Base-by-base conservation (phyloP, 2,888 invertebrate species). In the Ophion ellenae region DNA sequence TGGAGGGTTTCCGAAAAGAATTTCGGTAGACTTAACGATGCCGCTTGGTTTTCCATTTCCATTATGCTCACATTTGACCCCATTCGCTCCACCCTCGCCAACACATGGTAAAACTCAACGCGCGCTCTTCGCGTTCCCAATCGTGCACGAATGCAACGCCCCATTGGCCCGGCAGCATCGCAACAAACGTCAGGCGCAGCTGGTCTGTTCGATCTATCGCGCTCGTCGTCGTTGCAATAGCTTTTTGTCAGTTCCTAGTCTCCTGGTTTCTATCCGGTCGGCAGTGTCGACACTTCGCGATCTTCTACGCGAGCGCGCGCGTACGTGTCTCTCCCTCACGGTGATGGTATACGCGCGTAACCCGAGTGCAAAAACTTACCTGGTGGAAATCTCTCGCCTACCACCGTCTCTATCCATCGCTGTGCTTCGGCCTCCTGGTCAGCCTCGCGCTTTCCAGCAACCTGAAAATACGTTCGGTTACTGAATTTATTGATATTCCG, bases 331-430 rank as follows among this genome's bases (percentile, higher is more conserved):
- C 45, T 20, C 45, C 20, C 20, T 7, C 45, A 17, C 75, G 71
- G 17, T 24, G 67, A 76, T 80, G 66, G 40, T 76, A 83, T 57
- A 81, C 81, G 14, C 53, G n/a, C 59, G n/a, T 59, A 45, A n/a
- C 28, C 6, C 7, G 7, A 47, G 40, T 47, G 45, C 10, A 10
- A 63, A 17, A 17, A 89, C 89, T 90, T 80, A 94, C 95, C 94
- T 17, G 96, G 94, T 2, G 97, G 97, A 92, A 98, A 96, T 89
- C 96, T 95, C 93, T 97, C 97, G 0, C 97, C 97, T 85, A 96
- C 96, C 0, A 98, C 97, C 0, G 96, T 95, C 94, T 98, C 98
- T 84, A 98, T 97, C 98, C 98, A 98, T 91, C 95, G 95, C 92
- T 98, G 97, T 47, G 98, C 98, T 94, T 98, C 97, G 0, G 94